Conservation (phyloP, 1,140 invertebrate species). For the Ostrea denselamellosa region DNA sequence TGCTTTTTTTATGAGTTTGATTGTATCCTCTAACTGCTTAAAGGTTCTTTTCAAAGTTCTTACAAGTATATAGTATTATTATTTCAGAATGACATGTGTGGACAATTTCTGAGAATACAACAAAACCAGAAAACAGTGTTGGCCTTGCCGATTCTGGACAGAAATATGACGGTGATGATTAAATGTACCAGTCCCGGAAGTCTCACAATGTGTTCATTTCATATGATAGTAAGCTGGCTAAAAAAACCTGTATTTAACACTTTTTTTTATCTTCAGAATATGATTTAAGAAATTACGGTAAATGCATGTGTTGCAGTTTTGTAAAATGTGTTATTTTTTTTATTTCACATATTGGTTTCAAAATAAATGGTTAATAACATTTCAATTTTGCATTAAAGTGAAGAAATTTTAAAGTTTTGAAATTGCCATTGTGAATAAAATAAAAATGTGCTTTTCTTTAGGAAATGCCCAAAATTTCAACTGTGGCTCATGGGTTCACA, state of each 20-base stretch:
- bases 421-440: too few species aligned
- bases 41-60: too few species aligned
- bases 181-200: not conserved
- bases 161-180: not conserved
- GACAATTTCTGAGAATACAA: not conserved
- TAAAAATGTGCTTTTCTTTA: not conserved
- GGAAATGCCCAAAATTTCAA: conserved; percentile 24
- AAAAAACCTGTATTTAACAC: not conserved
- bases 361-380: too few species aligned
- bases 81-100: conserved; percentile 19
- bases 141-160: not conserved
- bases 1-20: too few species aligned
- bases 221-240: conserved; percentile 7
- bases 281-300: not conserved
- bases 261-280: too few species aligned
- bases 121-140: conserved; percentile 25
- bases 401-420: too few species aligned
- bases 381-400: too few species aligned
- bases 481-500: not conserved
- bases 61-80: not conserved
- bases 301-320: not conserved
- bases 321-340: too few species aligned
- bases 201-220: not conserved
- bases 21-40: too few species aligned
- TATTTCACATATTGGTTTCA: too few species aligned